phyloP scores from a whole-genome alignment of 1,140 invertebrate species.

The Choristoneura fumiferana region DNA sequence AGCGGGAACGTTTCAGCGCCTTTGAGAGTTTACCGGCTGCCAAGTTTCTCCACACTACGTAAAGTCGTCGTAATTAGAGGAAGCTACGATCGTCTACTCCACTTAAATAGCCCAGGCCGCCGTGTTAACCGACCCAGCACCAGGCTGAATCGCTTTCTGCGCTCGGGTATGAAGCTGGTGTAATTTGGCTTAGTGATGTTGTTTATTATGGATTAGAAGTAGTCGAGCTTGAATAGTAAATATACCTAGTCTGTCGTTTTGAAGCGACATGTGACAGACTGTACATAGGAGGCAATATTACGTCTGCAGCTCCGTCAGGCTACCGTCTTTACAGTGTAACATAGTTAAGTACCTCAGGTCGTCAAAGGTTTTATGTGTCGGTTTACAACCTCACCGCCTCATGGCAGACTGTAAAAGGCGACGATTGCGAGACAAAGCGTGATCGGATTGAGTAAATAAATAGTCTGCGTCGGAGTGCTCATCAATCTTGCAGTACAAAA shows the following conservation, averaged over 20 bases:
- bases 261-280: too few species aligned
- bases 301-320: slow-evolving; percentile 26
- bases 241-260: too few species aligned
- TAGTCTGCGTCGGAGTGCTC: slow-evolving; percentile 60
- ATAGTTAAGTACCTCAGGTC: slow-evolving; percentile 32
- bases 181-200: too few species aligned
- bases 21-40: slow-evolving; percentile 41
- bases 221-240: too few species aligned
- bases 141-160: slow-evolving; percentile 35
- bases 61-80: slow-evolving; percentile 54
- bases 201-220: too few species aligned
- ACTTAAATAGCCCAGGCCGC: slow-evolving; percentile 36
- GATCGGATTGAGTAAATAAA: slow-evolving; percentile 71
- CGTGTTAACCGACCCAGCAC: slow-evolving; percentile 38
- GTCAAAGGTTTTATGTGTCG: slow-evolving; percentile 49
- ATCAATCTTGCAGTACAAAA: slow-evolving; percentile 63
- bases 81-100: slow-evolving; percentile 41
- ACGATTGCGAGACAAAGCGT: slow-evolving; percentile 65
- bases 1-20: slow-evolving; percentile 27
- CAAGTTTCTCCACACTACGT: slow-evolving; percentile 52
- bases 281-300: background rate
- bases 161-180: slow-evolving; percentile 16
- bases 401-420: slow-evolving; percentile 55
- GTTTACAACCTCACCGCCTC: slow-evolving; percentile 45
- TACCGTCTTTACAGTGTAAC: slow-evolving; percentile 25